These are phyloP conservation scores for Propsilocerus akamusi DNA, from an alignment of 1,140 invertebrate species.

Conservation along the genomic window DNA sequence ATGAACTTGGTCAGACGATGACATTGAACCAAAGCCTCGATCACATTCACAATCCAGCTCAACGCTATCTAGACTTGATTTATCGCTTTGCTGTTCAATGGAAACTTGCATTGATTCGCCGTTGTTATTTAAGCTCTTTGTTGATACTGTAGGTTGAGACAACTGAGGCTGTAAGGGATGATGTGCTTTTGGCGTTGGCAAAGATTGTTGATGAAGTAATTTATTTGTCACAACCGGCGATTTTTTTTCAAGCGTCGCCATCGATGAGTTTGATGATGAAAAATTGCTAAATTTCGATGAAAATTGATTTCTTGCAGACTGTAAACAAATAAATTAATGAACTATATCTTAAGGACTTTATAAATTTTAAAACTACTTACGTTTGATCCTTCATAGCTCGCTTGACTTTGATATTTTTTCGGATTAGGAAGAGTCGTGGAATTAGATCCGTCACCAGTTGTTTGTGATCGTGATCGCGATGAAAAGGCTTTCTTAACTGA, in stretches of 20 bases:
- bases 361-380: not conserved
- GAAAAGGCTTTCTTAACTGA: constrained; percentile 79
- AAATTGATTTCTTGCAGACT: not conserved
- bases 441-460: no score
- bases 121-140: not conserved
- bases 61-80: constrained; percentile 36
- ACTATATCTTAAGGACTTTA: not conserved
- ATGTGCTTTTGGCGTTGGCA: not conserved
- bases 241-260: not conserved
- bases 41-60: constrained; percentile 54
- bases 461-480: constrained; percentile 44
- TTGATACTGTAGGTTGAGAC: not conserved
- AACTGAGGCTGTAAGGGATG: not conserved
- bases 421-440: no score
- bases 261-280: constrained; percentile 1
- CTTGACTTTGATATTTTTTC: no score
- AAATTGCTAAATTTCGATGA: constrained; percentile 2
- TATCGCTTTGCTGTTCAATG: constrained; percentile 26
- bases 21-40: constrained; percentile 83
- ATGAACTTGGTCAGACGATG: constrained; percentile 51
- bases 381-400: no score
- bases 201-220: not conserved
- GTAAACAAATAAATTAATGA: not conserved
- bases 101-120: not conserved
- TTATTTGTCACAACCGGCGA: not conserved